These are phyloP conservation scores for Phylloscopus collybita DNA, from an alignment of 2,797 vertebrate species.

Conservation along the genomic window DNA sequence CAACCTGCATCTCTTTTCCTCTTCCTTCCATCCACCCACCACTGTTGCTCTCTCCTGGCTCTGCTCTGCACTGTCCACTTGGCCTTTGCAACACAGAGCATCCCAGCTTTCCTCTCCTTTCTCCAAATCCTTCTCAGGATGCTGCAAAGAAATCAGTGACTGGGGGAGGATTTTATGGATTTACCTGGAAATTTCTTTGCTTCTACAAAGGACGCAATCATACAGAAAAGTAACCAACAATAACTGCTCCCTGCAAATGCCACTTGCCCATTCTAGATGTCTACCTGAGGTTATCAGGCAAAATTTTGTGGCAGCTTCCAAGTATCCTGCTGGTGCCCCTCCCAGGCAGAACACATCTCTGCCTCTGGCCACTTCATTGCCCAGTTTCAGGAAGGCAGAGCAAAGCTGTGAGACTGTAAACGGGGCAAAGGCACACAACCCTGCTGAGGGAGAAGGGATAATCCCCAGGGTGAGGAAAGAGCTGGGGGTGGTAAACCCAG, in stretches of 20 bases:
- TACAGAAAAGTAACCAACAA: neutral
- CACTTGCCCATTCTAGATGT: neutral
- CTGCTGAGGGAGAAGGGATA: neutral
- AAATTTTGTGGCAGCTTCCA: neutral
- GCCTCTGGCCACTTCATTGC: neutral
- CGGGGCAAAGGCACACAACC: neutral
- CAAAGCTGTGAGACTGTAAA: neutral
- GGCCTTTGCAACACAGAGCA: neutral
- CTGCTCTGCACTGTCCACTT: neutral
- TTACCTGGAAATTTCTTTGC: neutral
- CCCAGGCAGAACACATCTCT: neutral
- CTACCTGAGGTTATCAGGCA: neutral
- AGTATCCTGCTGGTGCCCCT: neutral
- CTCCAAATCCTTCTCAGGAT: neutral
- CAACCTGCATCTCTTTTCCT: neutral
- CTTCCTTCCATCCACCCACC: neutral
- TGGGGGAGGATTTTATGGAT: neutral
- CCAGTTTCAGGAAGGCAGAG: neutral
- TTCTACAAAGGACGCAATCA: neutral
- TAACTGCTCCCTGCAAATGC: neutral
- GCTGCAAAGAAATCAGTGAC: neutral
- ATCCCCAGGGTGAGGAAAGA: neutral
- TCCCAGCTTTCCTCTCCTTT: neutral
- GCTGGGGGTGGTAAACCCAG: neutral
- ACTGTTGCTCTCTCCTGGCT: neutral